These are phyloP conservation scores for Flabesymbios commensalis DNA, from an alignment of 2,888 invertebrate species.

Conservation along the genomic window DNA sequence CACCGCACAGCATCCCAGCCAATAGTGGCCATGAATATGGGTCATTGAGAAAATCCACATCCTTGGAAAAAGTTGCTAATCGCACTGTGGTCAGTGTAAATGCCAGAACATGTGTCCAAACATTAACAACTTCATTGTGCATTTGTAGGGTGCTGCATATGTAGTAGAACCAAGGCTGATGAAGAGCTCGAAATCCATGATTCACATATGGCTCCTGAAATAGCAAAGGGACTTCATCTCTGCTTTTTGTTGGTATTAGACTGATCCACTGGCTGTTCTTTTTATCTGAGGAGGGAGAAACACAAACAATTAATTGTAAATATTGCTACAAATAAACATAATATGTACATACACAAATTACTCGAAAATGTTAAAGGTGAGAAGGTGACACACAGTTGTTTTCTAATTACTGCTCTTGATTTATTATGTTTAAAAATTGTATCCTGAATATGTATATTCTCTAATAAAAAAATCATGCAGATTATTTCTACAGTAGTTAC, in stretches of 20 bases:
- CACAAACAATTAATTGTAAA: no score
- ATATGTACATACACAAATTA: no score
- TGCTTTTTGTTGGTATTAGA: slow-evolving; percentile 17
- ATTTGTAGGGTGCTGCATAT: slow-evolving; percentile 53
- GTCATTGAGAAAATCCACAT: slow-evolving; percentile 50
- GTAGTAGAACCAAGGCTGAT: slow-evolving; percentile 57
- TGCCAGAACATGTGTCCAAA: slow-evolving; percentile 57
- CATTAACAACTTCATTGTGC: slow-evolving; percentile 59
- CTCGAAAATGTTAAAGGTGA: no score
- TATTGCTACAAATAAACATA: no score
- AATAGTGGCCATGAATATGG: slow-evolving; percentile 56
- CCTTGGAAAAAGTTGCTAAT: slow-evolving; percentile 38
- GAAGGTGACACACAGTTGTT: no score
- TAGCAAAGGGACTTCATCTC: slow-evolving; percentile 49
- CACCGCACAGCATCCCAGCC: slow-evolving; percentile 47
- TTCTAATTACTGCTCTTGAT: no score
- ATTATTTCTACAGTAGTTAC: no score
- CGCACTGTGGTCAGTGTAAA: slow-evolving; percentile 36
- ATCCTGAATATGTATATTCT: no score
- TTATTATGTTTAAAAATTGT: no score
- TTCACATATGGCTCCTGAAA: slow-evolving; percentile 58
- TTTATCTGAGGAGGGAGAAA: no score
- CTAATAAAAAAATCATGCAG: no score
- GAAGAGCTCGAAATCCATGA: slow-evolving; percentile 53
- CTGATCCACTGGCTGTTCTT: no score